Base-by-base conservation (phyloP, 2,113 vertebrate genomes). In the Trachemys scripta region DNA sequence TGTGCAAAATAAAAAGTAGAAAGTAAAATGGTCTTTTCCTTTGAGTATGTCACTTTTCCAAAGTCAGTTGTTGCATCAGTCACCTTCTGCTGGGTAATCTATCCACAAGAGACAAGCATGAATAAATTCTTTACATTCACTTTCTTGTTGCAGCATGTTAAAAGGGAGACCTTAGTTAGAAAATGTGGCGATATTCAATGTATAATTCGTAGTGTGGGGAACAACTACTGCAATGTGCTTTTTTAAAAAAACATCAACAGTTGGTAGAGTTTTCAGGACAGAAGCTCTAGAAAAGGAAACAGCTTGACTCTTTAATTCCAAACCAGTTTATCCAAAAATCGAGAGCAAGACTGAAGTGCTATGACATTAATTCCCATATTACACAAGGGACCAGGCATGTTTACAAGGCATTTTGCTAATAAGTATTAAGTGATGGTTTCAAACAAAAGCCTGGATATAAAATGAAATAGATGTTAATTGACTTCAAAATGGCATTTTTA, bases 101-200 rank as follows among this genome's bases (percentile, higher is more conserved):
- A 95, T 96, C 97, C 97, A 95, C 96, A 96, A 96, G 96, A 96
- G 95, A 96, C 95, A 95, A 93, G 93, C 93, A 79, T 72, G 88
- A 98, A 96, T 97, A 98, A 99, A 99, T 99, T 99, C 99, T 98
- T 99, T 97, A 97, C 98, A 99, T 99, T 99, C 99, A 98, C 96
- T 69, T 93, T 99, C 99, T 95, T 98, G 99, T 99, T 97, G 97
- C 97, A 98, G 98, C 99, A 98, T 95, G 99, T 96, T 97, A 90
- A 84, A 94, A 88, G 96, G 97, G 96, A 98, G 98, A 98, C 96
- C 92, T 93, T 1, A 2, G 51, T 88, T 97, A 92, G 96, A 95
- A 97, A 97, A 95, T 51, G 90, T 88, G 94, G 97, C 54, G 29
- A 90, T 90, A 90, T 88, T 96, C 94, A 57, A 88, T 96, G 97